Base-by-base conservation (phyloP, 2,797 vertebrate species). In the Hydrophis major region DNA sequence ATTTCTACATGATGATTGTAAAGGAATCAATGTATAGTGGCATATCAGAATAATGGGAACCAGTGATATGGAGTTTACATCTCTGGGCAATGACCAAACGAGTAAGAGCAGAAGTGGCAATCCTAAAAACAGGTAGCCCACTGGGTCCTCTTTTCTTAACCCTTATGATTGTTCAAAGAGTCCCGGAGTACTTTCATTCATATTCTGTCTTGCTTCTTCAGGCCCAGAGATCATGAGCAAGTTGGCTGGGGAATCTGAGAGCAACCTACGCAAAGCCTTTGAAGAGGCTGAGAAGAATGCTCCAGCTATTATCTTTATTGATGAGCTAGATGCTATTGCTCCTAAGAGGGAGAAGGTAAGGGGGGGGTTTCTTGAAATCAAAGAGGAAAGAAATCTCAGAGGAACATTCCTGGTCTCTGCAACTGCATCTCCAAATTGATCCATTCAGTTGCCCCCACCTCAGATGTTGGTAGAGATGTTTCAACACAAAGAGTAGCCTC, bases 181-280 rank as follows among this genome's bases (percentile, higher is more conserved):
- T 16, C 4, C 42, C 13, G 66, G 74, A 5, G 16, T 20, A 8
- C 4, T 50, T 14, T 42, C 56, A 8, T 55, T 61, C 61, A 53
- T 28, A 7, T 8, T 28, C 69, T 66, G 6, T 56, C 20, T 87
- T 88, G 47, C 28, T 92, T 92, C 88, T 53, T 42, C 87, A 97
- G 96, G 96, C 32, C 97, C 97, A 14, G 97, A 97, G 90, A 97
- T 97, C 86, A 97, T 97, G 97, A 97, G 97, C 92, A 97, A 97
- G 89, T 66, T 97, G 74, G 97, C 97, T 5, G 97, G 97, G 4
- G 97, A 97, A 87, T 97, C 96, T 0, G 97, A 97, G 91, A 97
- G 97, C 83, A 97, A 97, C 93, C 94, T 97, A 66, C 94, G 97
- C 63, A 97, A 97, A 94, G 97, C 97, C 37, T 97, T 97, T 16